Evolutionary conservation across 2,797 vertebrate species (phyloP).

Genomic region (Falco concolor): DNA sequence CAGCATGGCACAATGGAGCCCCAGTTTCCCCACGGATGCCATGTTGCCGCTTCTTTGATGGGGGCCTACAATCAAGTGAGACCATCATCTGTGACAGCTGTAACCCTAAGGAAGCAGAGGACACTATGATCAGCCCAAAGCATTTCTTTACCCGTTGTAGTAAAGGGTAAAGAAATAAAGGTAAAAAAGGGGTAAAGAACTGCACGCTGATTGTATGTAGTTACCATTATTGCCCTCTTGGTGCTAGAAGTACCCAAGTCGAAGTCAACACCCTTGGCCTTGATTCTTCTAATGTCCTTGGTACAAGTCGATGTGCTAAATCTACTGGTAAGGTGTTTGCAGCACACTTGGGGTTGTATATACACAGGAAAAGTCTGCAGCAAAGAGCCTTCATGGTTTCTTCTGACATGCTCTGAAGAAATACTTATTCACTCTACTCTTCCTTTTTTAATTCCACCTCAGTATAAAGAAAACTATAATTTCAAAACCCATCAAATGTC

Average conservation of each 20-base stretch:
- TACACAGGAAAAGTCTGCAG: not conserved
- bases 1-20: not conserved
- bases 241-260: not conserved
- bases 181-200: too few relatives aligned
- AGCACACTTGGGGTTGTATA: not conserved
- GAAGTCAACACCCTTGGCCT: not conserved
- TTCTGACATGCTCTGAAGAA: not conserved
- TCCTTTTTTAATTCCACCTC: not conserved
- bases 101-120: not conserved
- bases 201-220: too few relatives aligned
- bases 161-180: too few relatives aligned
- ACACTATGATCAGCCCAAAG: not conserved
- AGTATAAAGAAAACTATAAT: not conserved
- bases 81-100: fast-evolving
- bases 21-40: not conserved
- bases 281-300: not conserved
- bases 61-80: not conserved
- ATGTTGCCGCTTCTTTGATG: not conserved
- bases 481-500: not conserved
- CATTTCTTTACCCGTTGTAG: not conserved
- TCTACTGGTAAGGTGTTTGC: not conserved
- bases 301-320: not conserved
- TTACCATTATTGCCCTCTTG: not conserved
- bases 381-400: not conserved
- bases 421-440: not conserved